These are phyloP conservation scores for Mactromeris polynyma DNA, from an alignment of 2,888 invertebrate genomes.

Conservation along the genomic window DNA sequence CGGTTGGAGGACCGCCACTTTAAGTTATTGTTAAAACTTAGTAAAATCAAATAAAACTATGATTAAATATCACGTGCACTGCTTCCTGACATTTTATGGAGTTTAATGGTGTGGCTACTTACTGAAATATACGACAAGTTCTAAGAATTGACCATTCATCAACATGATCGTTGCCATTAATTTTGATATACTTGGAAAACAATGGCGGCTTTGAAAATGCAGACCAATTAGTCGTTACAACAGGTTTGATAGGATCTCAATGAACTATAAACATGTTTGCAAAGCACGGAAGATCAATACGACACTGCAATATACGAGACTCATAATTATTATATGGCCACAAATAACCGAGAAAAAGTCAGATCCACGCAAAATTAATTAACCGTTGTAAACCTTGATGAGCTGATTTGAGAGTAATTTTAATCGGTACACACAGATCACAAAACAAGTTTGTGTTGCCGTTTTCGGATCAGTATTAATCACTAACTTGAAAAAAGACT, in stretches of 20 bases:
- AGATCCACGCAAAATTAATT: not conserved
- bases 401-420: not conserved
- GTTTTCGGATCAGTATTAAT: no score
- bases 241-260: not conserved
- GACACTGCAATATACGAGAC: not conserved
- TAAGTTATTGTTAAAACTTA: no score
- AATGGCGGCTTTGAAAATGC: not conserved
- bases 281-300: not conserved
- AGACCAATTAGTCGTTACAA: not conserved
- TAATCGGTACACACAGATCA: not conserved
- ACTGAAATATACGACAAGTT: no score
- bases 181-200: not conserved
- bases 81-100: no score
- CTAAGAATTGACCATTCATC: not conserved
- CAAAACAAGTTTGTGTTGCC: no score
- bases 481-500: no score
- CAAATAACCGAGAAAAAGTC: not conserved
- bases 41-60: no score
- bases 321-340: not conserved
- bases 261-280: not conserved
- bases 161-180: slow-evolving; percentile 2
- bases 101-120: no score
- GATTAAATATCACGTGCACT: no score
- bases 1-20: no score
- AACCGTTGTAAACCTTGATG: not conserved